Conservation (phyloP, 2,888 invertebrate genomes). For the Pammene fasciana region DNA sequence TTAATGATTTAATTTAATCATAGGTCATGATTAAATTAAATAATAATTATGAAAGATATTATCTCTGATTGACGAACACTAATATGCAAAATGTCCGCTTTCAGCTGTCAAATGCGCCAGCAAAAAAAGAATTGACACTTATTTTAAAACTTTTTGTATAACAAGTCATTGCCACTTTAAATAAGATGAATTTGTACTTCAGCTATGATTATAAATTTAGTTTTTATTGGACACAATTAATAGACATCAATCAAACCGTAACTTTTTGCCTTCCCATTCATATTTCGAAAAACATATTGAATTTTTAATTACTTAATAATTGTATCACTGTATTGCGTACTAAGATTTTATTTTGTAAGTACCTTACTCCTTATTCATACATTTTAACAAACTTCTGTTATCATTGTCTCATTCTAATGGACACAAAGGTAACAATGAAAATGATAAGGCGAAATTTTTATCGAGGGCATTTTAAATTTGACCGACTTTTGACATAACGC, state of each 20-base stretch:
- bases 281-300: not conserved
- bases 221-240: constrained; percentile 4
- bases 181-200: constrained; percentile 22
- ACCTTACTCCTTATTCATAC: no score
- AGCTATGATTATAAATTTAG: not conserved
- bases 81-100: constrained; percentile 33
- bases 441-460: no score
- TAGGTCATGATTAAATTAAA: not conserved
- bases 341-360: no score
- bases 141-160: constrained; percentile 23
- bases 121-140: constrained; percentile 43
- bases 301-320: not conserved
- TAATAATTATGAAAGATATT: constrained; percentile 2
- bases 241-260: constrained; percentile 6
- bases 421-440: no score
- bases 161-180: constrained; percentile 29
- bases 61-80: constrained; percentile 12
- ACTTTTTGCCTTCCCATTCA: not conserved
- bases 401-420: no score
- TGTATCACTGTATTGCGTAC: not conserved
- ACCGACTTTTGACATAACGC: no score
- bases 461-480: no score
- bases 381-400: no score
- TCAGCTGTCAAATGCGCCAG: constrained; percentile 44
- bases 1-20: no score